phyloP scores from a whole-genome alignment of 2,888 invertebrate genomes.

The Callosobruchus maculatus region DNA sequence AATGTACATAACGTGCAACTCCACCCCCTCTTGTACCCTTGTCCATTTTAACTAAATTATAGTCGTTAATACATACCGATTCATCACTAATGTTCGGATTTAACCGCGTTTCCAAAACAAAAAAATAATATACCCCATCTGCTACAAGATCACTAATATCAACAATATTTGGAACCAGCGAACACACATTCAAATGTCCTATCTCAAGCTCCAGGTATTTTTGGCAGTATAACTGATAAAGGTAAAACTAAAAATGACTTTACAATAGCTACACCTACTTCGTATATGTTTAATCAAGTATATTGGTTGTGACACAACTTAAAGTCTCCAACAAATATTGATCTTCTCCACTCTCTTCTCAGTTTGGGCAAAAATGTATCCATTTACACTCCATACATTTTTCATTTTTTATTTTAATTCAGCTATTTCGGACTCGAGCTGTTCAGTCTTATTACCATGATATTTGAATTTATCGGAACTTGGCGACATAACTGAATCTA shows the following conservation, averaged over 20 bases:
- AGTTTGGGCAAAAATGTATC: neutral
- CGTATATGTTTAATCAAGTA: too few relatives aligned
- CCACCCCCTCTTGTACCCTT: neutral
- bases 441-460: conserved; percentile 4
- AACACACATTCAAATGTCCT: neutral
- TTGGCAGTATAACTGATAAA: too few relatives aligned
- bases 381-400: conserved; percentile 6
- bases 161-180: neutral
- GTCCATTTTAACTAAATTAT: neutral
- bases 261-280: too few relatives aligned
- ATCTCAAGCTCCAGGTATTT: neutral
- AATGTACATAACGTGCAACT: neutral
- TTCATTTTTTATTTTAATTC: conserved; percentile 1
- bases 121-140: neutral
- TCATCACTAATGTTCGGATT: neutral
- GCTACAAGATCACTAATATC: neutral
- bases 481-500: neutral
- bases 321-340: neutral
- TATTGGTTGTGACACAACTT: too few relatives aligned
- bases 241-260: too few relatives aligned
- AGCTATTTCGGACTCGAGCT: conserved; percentile 3
- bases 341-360: neutral
- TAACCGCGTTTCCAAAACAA: neutral
- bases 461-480: neutral
- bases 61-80: neutral